Conservation (phyloP, 2,113 vertebrate species). For the Nestor notabilis region DNA sequence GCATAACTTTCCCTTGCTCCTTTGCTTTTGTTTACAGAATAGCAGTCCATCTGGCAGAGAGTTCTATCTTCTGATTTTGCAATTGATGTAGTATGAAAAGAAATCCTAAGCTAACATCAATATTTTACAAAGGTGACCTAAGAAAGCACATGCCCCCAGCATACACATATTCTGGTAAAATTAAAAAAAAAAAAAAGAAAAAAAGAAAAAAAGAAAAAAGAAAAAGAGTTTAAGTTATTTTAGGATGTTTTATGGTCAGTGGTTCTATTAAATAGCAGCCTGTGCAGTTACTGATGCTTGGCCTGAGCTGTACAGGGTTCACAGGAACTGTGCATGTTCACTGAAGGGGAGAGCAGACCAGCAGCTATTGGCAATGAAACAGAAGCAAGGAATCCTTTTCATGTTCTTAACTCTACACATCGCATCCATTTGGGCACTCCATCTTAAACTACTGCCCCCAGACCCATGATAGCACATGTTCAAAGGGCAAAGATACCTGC, state of each 20-base stretch:
- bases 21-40: not conserved
- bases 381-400: not conserved
- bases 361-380: not conserved
- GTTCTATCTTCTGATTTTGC: not conserved
- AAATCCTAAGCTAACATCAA: not conserved
- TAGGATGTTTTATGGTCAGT: not conserved
- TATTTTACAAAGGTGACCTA: not conserved
- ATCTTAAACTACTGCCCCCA: not conserved
- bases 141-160: not conserved
- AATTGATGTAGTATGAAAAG: not conserved
- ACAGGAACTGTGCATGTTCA: not conserved
- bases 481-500: not conserved
- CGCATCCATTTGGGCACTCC: not conserved
- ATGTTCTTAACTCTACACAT: not conserved
- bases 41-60: not conserved
- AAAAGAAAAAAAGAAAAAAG: no score
- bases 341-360: not conserved
- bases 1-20: not conserved
- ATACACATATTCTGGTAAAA: not conserved
- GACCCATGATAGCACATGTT: not conserved
- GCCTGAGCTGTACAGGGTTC: not conserved
- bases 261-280: not conserved
- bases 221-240: not conserved
- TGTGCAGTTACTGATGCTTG: not conserved
- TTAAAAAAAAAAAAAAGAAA: not conserved